Base-by-base conservation (phyloP, 2,113 vertebrate genomes). In the Tenrec ecaudatus region DNA sequence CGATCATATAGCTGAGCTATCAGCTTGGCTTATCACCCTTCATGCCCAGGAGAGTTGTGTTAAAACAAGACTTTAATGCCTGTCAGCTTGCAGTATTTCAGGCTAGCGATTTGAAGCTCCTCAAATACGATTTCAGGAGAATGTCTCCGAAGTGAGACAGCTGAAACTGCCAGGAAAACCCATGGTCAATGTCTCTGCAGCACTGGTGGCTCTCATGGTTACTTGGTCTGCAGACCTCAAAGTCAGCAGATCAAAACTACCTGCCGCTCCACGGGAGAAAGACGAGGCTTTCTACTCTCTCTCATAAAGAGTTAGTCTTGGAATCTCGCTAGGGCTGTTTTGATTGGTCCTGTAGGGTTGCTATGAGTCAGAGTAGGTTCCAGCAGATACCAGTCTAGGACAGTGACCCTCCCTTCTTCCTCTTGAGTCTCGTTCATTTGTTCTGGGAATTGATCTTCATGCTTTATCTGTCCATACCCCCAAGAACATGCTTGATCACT, bases 21-120 rank as follows among this genome's bases (percentile, higher is more conserved):
- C 11, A 75, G 22, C 36, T 68, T 38, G 33, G 1, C 58, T 4
- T 73, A 64, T 82, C 16, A 69, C 36, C 19, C 14, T 7, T 64
- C 22, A 43, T 84, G 53, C 69, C 69, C 57, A 62, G 79, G 36
- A 90, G 53, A 89, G 22, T 58, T 79, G 19, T 71, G 29, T 20
- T 86, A 53, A 29, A 86, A 90, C 71, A 83, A 78, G 33, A 22
- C 27, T 79, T 80, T 68, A 85, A 33, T 82, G 57, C 33, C 77
- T 78, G 69, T 77, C 17, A 31, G 33, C 27, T 8, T 89, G 38
- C 19, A 75, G 60, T 23, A 77, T 12, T 82, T 31, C 60, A 84
- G 38, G 43, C 19, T 25, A 22, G 57, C 58, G 33, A 73, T 62
- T 19, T 43, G 53, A 77, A 82, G 57, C 16, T 58, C 53, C 15